A percentile compares a stretch with the other conserved stretches of the same genome.
These are phyloP conservation scores for Calameuta filiformis DNA, from an alignment of 2,888 invertebrate species.

Conservation along the genomic window DNA sequence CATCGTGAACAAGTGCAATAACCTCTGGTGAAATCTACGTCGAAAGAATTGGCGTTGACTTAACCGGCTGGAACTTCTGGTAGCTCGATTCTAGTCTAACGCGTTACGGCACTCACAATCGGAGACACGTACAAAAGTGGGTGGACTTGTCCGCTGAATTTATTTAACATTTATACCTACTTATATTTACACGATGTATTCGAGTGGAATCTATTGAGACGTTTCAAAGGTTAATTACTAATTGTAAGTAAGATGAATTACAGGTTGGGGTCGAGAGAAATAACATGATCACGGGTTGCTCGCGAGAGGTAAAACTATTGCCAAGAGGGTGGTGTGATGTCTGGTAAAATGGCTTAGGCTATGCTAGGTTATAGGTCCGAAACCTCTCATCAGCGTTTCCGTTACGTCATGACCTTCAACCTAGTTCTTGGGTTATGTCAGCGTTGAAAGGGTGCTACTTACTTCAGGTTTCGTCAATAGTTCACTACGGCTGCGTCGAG, in stretches of 20 bases:
- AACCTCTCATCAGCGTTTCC: constrained; percentile 13
- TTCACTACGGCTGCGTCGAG: neutral
- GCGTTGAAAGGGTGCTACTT: neutral
- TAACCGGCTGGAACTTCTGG: neutral
- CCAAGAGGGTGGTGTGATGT: neutral
- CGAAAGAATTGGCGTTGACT: neutral
- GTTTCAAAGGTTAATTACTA: too few species aligned
- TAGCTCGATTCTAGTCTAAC: neutral
- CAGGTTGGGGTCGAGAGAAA: neutral
- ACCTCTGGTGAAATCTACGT: neutral
- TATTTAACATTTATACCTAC: neutral
- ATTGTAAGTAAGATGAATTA: neutral
- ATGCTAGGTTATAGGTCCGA: constrained; percentile 17
- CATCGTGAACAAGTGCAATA: neutral
- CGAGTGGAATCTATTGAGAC: neutral
- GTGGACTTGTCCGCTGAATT: neutral
- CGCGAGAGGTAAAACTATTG: neutral
- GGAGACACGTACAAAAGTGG: too few species aligned
- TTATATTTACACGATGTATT: neutral
- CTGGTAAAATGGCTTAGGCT: constrained; percentile 14
- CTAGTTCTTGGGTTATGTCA: neutral
- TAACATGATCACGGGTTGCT: neutral
- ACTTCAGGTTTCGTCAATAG: neutral
- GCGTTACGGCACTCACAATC: neutral
- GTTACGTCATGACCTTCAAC: constrained; percentile 19